phyloP scores from a whole-genome alignment of 2,797 vertebrate species.

The Pseudochromis fuscus region DNA sequence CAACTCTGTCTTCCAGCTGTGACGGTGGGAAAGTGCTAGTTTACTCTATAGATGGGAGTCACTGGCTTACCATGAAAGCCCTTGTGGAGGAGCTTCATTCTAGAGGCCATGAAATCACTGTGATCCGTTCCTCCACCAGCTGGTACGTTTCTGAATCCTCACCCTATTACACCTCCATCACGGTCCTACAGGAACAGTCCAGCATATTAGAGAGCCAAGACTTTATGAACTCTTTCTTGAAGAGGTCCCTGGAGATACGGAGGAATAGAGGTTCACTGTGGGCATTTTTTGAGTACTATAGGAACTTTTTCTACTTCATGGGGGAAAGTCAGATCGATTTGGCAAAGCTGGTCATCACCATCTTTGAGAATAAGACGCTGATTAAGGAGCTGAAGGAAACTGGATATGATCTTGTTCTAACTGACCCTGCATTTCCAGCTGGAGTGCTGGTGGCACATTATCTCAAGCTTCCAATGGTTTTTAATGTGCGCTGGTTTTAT shows the following conservation, averaged over 20 bases:
- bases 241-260: slow-evolving; percentile 56
- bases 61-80: slow-evolving; percentile 79
- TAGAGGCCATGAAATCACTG: slow-evolving; percentile 70
- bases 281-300: slow-evolving; percentile 53
- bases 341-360: slow-evolving; percentile 38
- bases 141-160: slow-evolving; percentile 70
- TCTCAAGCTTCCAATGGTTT: slow-evolving; percentile 74
- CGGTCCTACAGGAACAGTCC: slow-evolving; percentile 42
- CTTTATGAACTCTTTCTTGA: slow-evolving; percentile 54
- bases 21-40: slow-evolving; percentile 67
- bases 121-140: slow-evolving; percentile 70
- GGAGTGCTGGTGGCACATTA: slow-evolving; percentile 65
- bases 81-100: slow-evolving; percentile 67
- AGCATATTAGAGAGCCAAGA: slow-evolving; percentile 61
- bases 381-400: slow-evolving; percentile 57
- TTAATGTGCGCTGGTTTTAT: slow-evolving; percentile 66
- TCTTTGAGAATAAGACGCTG: slow-evolving; percentile 69
- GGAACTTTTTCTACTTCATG: slow-evolving; percentile 45
- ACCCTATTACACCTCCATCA: slow-evolving; percentile 69
- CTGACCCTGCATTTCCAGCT: slow-evolving; percentile 67
- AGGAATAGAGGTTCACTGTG: slow-evolving; percentile 22
- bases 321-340: slow-evolving; percentile 26
- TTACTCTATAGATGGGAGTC: slow-evolving; percentile 75
- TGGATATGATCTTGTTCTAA: slow-evolving; percentile 68
- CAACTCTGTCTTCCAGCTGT: slow-evolving; percentile 29